Percentiles rank a stretch among this genome's conserved stretches.
These are phyloP conservation scores for Nemotelus nigrinus DNA, from an alignment of 2,888 invertebrate genomes.

Conservation along the genomic window DNA sequence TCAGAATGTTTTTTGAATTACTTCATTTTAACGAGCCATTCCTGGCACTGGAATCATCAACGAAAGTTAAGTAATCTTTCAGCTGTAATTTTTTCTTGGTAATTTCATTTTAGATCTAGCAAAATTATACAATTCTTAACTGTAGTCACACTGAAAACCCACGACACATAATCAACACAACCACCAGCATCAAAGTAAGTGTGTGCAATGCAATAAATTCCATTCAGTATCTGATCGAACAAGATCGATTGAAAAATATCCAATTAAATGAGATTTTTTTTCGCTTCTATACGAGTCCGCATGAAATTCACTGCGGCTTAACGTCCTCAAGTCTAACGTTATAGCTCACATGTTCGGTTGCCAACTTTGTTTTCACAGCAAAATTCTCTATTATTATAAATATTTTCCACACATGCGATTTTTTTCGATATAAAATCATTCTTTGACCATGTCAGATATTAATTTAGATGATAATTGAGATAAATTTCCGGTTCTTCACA, in stretches of 20 bases:
- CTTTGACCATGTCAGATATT: conserved; percentile 44
- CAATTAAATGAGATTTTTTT: conserved; percentile 40
- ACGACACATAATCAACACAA: background rate
- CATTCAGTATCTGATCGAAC: conserved; percentile 37
- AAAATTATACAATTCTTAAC: background rate
- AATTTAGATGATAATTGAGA: conserved; percentile 45
- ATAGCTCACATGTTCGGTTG: too few relatives aligned
- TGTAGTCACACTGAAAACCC: background rate
- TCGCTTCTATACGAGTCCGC: background rate
- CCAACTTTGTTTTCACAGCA: too few relatives aligned
- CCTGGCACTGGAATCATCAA: too few relatives aligned
- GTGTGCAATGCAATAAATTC: conserved; percentile 42
- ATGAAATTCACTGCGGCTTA: too few relatives aligned
- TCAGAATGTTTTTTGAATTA: too few relatives aligned
- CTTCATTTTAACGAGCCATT: too few relatives aligned
- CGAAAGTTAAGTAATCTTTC: too few relatives aligned
- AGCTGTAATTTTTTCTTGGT: too few relatives aligned
- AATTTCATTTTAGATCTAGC: too few relatives aligned
- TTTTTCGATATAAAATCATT: background rate
- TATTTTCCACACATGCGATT: too few relatives aligned
- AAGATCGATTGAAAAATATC: conserved; percentile 45
- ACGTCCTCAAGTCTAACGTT: too few relatives aligned
- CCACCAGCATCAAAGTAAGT: background rate
- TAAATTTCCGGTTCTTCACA: conserved; percentile 31
- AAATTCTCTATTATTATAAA: too few relatives aligned